A percentile compares a stretch with the other conserved stretches of the same genome.
Conservation (phyloP, 2,888 invertebrate genomes). For the Brachylomia viminalis region DNA sequence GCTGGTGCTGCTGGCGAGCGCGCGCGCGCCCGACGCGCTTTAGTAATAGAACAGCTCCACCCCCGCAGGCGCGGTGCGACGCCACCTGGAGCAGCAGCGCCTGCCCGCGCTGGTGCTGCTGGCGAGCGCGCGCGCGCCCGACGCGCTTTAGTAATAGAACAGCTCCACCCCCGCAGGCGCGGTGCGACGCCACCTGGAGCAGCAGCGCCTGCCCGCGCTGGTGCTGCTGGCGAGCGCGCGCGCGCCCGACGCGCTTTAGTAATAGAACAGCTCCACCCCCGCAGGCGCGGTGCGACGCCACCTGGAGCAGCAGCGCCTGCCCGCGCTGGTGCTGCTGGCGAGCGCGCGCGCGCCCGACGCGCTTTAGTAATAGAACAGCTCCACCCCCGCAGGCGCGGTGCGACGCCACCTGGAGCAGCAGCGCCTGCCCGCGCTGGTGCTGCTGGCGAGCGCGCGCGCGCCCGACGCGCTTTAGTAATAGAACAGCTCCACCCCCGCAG, state of each 20-base stretch:
- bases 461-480: no score
- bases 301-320: constrained; percentile 93
- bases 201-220: constrained; percentile 92
- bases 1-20: constrained; percentile 92
- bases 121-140: constrained; percentile 66
- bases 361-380: no score
- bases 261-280: no score
- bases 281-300: constrained; percentile 96
- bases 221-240: constrained; percentile 91
- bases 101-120: constrained; percentile 94
- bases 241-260: constrained; percentile 73
- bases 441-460: constrained; percentile 87
- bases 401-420: constrained; percentile 96
- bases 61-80: constrained; percentile 94
- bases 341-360: constrained; percentile 68
- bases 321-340: constrained; percentile 94
- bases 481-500: constrained; percentile 90
- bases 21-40: constrained; percentile 70
- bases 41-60: no score
- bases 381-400: constrained; percentile 93
- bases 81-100: constrained; percentile 95
- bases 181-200: constrained; percentile 96
- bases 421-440: constrained; percentile 92
- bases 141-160: no score
- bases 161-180: constrained; percentile 93